These are phyloP conservation scores for Chelonus insularis DNA, from an alignment of 1,140 invertebrate species.

Conservation along the genomic window DNA sequence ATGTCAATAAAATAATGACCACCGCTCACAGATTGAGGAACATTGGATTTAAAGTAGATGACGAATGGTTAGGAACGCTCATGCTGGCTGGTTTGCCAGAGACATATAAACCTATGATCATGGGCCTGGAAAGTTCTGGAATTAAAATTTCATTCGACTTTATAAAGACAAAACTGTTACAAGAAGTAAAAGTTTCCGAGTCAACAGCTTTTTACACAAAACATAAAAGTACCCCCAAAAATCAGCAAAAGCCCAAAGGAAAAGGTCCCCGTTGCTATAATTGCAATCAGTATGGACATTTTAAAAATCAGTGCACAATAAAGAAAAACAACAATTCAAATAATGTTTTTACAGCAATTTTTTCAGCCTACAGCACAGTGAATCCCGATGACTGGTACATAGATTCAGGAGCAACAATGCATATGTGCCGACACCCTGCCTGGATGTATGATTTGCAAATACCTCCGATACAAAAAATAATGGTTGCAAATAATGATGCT, in stretches of 20 bases:
- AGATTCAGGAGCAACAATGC: slow-evolving; percentile 13
- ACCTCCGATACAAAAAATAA: background rate
- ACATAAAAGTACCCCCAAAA: background rate
- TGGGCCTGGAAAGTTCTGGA: slow-evolving; percentile 47
- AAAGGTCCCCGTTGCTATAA: slow-evolving; percentile 10
- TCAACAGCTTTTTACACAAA: background rate
- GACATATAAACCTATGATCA: slow-evolving; percentile 52
- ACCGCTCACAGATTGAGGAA: slow-evolving; percentile 43
- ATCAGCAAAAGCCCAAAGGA: too few relatives aligned
- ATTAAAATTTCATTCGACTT: slow-evolving; percentile 43
- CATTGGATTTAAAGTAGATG: slow-evolving; percentile 42
- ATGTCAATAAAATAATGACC: slow-evolving; percentile 45
- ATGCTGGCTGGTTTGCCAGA: slow-evolving; percentile 48
- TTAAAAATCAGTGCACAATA: background rate
- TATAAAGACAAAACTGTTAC: slow-evolving; percentile 51
- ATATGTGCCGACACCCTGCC: background rate
- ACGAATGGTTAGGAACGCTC: slow-evolving; percentile 47
- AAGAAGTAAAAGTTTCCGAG: slow-evolving; percentile 35
- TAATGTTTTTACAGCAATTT: too few relatives aligned
- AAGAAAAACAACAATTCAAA: too few relatives aligned
- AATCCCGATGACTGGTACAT: background rate
- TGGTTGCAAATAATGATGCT: background rate
- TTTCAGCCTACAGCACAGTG: background rate
- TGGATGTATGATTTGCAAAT: background rate
- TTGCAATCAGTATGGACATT: background rate